Conservation (phyloP, 2,797 vertebrate genomes). For the Morelia viridis region DNA sequence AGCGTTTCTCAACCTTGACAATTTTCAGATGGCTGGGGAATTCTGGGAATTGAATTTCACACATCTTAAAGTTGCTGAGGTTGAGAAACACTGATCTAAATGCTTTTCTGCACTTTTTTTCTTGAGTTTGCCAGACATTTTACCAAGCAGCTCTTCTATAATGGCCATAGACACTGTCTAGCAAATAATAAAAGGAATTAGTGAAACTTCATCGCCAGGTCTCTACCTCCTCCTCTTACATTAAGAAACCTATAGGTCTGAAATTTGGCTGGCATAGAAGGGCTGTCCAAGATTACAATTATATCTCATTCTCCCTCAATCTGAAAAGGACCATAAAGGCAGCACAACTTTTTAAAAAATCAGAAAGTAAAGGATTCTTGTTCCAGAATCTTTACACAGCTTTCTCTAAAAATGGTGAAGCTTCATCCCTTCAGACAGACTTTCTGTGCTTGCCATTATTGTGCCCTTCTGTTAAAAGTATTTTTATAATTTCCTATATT, state of each 20-base stretch:
- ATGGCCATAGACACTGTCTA: neutral
- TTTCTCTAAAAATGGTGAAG: neutral
- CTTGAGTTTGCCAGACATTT: neutral
- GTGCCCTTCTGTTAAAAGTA: neutral
- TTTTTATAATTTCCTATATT: neutral
- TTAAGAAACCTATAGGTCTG: neutral
- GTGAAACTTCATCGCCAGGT: neutral
- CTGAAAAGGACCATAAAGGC: neutral
- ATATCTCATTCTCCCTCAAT: neutral
- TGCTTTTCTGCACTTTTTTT: neutral
- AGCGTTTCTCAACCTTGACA: neutral
- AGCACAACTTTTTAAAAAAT: neutral
- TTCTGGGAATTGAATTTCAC: neutral
- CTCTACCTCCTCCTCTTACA: neutral
- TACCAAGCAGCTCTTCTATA: neutral
- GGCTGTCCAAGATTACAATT: neutral
- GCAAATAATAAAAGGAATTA: neutral
- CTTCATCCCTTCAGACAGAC: neutral
- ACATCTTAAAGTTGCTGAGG: neutral
- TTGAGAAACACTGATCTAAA: neutral
- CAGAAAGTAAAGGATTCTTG: neutral
- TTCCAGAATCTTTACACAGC: neutral
- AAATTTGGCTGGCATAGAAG: neutral
- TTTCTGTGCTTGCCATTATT: neutral
- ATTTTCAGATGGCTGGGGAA: neutral